phyloP scores from a whole-genome alignment of 2,113 vertebrate genomes.

The Sinocyclocheilus maitianheensis region DNA sequence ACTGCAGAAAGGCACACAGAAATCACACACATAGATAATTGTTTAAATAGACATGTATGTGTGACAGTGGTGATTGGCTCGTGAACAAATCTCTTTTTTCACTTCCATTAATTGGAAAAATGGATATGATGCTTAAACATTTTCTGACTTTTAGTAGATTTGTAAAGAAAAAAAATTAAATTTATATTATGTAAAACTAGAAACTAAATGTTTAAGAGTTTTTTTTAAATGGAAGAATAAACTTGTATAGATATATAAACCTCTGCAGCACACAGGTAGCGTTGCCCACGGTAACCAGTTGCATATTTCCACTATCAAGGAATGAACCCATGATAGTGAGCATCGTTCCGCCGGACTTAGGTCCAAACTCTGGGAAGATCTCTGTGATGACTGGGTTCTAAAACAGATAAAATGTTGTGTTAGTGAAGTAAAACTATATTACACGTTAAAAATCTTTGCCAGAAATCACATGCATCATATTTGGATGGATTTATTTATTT shows the following conservation, averaged over 20 bases:
- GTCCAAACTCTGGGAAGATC: conserved; percentile 89
- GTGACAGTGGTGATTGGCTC: background rate
- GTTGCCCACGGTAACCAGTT: conserved; percentile 84
- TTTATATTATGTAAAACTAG: too few relatives aligned
- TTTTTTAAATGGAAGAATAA: too few relatives aligned
- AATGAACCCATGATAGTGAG: conserved; percentile 87
- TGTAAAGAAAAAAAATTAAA: too few relatives aligned
- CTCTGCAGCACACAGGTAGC: conserved; percentile 84
- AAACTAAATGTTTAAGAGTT: too few relatives aligned
- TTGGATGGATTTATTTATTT: too few relatives aligned
- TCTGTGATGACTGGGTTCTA: conserved; percentile 86
- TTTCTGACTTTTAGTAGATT: background rate
- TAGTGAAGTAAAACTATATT: background rate
- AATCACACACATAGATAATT: background rate
- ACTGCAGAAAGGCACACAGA: conserved; percentile 51
- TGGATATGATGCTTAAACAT: background rate
- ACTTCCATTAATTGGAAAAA: too few relatives aligned
- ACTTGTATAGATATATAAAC: conserved; percentile 65
- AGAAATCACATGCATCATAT: too few relatives aligned
- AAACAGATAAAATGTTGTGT: conserved; percentile 30
- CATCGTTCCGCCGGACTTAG: conserved; percentile 89
- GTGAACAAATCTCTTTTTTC: background rate
- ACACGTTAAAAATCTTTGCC: too few relatives aligned
- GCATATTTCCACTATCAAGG: conserved; percentile 84
- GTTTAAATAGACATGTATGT: background rate